A percentile compares a stretch with the other conserved stretches of the same genome.
phyloP scores from a whole-genome alignment of 2,797 vertebrate species.

The Varecia variegata region DNA sequence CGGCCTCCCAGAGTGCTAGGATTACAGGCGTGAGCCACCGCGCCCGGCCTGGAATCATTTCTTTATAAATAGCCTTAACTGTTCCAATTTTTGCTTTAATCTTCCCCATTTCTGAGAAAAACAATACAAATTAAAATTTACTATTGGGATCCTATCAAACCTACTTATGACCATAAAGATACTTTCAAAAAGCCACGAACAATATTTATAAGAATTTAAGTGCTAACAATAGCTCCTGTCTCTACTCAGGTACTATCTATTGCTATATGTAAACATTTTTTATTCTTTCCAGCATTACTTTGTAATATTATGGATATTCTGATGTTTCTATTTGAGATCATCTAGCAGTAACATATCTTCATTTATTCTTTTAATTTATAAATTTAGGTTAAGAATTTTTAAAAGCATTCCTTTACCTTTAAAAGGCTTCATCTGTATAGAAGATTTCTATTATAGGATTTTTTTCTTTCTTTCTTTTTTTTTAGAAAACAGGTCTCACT shows the following conservation, averaged over 20 bases:
- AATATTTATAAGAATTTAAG: neutral
- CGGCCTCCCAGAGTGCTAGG: no score
- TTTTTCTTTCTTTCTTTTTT: neutral
- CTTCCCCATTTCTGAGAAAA: neutral
- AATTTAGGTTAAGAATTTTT: neutral
- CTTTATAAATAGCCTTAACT: neutral
- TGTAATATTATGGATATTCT: neutral
- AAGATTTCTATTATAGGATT: neutral
- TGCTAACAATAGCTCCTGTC: neutral
- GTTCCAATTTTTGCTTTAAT: conserved; percentile 7
- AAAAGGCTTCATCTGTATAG: neutral
- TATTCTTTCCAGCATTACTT: conserved; percentile 9
- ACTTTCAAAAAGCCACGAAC: neutral
- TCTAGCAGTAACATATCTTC: neutral
- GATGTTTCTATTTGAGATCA: conserved; percentile 15
- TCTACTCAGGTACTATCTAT: neutral
- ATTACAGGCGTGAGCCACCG: no score
- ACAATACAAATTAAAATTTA: neutral
- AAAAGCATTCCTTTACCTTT: neutral
- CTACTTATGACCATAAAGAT: neutral
- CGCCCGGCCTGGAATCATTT: neutral
- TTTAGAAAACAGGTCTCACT: neutral
- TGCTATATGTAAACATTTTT: conserved; percentile 3
- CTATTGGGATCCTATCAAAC: neutral
- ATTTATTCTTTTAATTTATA: conserved; percentile 11